Evolutionary conservation across 2,113 vertebrate species (phyloP), one percentile per base, ranked within the genome.

Genomic region (Ammospiza nelsoni): DNA sequence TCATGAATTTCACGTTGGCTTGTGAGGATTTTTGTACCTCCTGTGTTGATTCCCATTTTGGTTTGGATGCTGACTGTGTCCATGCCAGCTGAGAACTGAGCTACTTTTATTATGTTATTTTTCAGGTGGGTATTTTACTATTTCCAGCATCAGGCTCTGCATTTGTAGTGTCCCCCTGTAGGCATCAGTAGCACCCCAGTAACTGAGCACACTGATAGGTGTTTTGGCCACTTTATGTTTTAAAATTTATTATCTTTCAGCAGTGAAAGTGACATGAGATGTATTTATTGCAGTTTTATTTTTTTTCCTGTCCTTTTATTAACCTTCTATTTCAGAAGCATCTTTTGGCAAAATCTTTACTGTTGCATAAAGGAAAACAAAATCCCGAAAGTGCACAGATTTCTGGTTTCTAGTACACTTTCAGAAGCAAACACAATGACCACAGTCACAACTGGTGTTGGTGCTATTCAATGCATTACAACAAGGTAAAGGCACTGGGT

Each of bases 311-410:
- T 54, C 68, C 2, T 87, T 19, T 76, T 29, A 28, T 11, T 57
- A 8, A 5, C 2, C 21, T 6, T 52, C 11, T 67, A 1, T 80
- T 90, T 84, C n/a, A 51, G 6, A 51, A 58, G 22, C 1, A 33
- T 5, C 5, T n/a, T 51, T 72, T 89, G 43, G 24, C 23, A 55
- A 71, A 37, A 58, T 15, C 17, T 63, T 66, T 52, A 4, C 4
- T 68, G 19, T 49, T 49, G 1, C 31, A 15, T 29, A 22, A 20
- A 31, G 4, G 0, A 31, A 17, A 20, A 1, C 19, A 39, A 62
- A 28, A 4, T 3, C 6, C 6, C 39, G 48, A 54, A 79, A 58
- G 39, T 6, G 6, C 17, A 8, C 6, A 81, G 9, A 12, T 83
- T 73, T 87, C 18, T 95, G 27, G 0, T 11, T 44, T 73, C 82